Evolutionary conservation across 2,797 vertebrate genomes (phyloP).

Genomic region (Emydoidea blandingii): DNA sequence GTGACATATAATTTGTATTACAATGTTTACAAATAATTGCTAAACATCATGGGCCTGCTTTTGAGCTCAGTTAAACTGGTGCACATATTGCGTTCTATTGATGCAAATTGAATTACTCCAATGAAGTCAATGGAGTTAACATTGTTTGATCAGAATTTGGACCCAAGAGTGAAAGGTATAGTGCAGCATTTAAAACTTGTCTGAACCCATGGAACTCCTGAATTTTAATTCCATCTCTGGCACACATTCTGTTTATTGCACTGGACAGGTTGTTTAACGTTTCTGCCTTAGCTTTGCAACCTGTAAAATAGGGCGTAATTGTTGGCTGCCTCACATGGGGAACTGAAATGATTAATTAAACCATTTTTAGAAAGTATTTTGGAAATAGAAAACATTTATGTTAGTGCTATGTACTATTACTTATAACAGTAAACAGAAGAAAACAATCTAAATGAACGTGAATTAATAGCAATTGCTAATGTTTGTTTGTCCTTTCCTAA

Average conservation of each 20-base stretch:
- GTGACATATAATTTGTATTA: background rate
- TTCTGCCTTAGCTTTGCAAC: background rate
- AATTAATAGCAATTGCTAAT: background rate
- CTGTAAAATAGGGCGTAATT: background rate
- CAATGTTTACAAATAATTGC: background rate
- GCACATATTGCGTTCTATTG: background rate
- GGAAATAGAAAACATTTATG: background rate
- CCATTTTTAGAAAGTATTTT: background rate
- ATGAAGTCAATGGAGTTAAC: background rate
- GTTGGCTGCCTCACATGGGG: background rate
- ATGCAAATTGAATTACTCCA: background rate
- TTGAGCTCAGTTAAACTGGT: background rate
- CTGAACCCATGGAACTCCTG: background rate
- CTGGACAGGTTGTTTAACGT: background rate
- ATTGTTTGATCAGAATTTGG: background rate
- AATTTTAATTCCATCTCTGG: background rate
- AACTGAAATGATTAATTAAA: background rate
- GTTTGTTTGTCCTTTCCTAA: background rate
- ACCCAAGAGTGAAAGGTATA: background rate
- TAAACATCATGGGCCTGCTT: background rate
- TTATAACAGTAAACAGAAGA: background rate
- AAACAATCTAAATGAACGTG: background rate
- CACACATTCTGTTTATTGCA: background rate
- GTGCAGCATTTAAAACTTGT: background rate
- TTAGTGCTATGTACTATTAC: background rate